Evolutionary conservation across 2,888 invertebrate genomes (phyloP), one percentile per base, ranked within the genome.

Genomic region (Malacosoma neustria): DNA sequence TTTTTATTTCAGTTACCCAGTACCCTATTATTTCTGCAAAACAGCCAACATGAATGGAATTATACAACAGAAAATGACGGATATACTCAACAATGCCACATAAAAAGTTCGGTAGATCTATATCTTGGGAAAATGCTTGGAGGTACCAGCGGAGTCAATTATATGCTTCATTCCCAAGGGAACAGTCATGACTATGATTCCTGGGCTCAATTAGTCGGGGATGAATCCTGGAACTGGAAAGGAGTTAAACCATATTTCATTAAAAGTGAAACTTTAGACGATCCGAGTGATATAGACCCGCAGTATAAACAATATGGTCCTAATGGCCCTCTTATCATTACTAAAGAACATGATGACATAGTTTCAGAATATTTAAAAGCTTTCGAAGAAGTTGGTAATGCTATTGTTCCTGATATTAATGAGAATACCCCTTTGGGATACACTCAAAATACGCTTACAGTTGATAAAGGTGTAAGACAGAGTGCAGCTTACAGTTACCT

Each of bases 401-500:
- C 62, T 4, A 60, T 52, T 15, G 35, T 70, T 14, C 29, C 56
- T 36, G 48, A 61, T 33, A 44, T 42, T 14, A 57, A 58, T 33
- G 54, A 49, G 0, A 41, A 68, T 57, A 34, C 65, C 63, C 29
- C 69, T 72, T 11, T 43, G 9, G 49, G 49, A 2, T 44, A 35
- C 31, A 30, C 38, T 1, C 31, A 37, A 29, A 36, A 40, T 0
- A 33, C 32, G 4, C 35, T 40, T 5, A 91, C 91, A 0, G 84
- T 88, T 3, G 67, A 89, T n/a, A 73, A 92, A 37, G 93, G 93
- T 0, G 62, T 91, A 1, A 74, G 93, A 1, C 92, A 92, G 56
- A 92, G 92, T 55, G 88, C 92, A 1, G 90, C 92, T 3, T 92
- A 91, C 66, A 91, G 89, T 0, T 93, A 90, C 53, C 63, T 93